Evolutionary conservation across 2,888 invertebrate species (phyloP), one percentile per base, ranked within the genome.

Genomic region (Hirudinaria manillensis): DNA sequence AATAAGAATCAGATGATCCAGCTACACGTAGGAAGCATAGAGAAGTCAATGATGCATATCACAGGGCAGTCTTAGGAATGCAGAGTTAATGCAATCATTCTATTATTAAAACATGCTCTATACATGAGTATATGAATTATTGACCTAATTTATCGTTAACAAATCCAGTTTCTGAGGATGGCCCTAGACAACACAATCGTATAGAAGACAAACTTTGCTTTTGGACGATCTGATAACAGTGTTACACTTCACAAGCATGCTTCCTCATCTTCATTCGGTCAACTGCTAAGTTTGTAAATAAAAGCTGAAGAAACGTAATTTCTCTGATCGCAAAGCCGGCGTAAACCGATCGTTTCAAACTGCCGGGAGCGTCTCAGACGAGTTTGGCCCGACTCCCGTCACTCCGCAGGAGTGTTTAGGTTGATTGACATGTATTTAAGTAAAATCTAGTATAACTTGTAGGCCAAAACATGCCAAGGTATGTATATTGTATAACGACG

Each of bases 181-280:
- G 73, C 73, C 13, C 73, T 73, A 10, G 73, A 73, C 61, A 73
- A 73, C 73, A 73, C 73, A 7, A 65, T 73, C 21, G 61, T 73
- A 36, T 73, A 53, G 32, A 16, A 72, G 4, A 21, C 27, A 19
- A n/a, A 55, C 61, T 10, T 7, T 6, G 13, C 21, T 56, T 2
- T 21, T n/a, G 13, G 19, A 61, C 61, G 10, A 24, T 29, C n/a
- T n/a, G 13, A 27, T 27, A 29, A 61, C 61, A 61, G 61, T 45
- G 3, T 45, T 16, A 45, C 45, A n/a, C n/a, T n/a, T 36, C 36
- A 36, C 45, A 45, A 45, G 45, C 45, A 16, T 45, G 45, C 3
- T 45, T 45, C 45, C 45, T 45, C 16, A 45, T 45, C 45, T 45
- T 7, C 10, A 45, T 16, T 16, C 16, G 45, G 10, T 16, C 13